Evolutionary conservation across 2,797 vertebrate species (phyloP).

Genomic region (Anguilla marmorata): DNA sequence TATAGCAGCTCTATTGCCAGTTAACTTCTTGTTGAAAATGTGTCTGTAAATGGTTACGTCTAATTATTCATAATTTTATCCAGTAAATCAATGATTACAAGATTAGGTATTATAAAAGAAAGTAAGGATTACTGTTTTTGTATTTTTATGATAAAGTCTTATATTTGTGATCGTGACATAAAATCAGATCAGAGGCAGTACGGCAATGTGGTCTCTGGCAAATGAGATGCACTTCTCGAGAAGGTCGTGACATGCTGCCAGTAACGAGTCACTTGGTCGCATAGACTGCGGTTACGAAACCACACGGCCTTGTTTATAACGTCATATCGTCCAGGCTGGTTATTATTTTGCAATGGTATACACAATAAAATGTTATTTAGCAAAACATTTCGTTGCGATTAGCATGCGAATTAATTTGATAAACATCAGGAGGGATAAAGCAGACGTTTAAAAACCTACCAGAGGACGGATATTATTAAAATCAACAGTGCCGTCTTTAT

Average conservation of each 20-base stretch:
- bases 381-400: not conserved
- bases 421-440: not conserved
- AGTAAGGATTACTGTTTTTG: not conserved
- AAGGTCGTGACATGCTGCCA: conserved; percentile 15
- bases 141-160: not conserved
- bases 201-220: not conserved
- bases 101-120: not conserved
- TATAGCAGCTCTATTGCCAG: not conserved
- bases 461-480: not conserved
- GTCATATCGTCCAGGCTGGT: not conserved
- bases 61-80: not conserved
- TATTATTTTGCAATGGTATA: not conserved
- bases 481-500: not conserved
- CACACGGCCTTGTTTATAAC: not conserved
- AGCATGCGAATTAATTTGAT: not conserved
- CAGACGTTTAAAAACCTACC: not conserved
- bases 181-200: not conserved
- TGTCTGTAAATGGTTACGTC: not conserved
- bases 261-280: not conserved
- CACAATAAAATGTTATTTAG: not conserved
- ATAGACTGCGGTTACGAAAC: not conserved
- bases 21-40: not conserved
- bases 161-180: not conserved
- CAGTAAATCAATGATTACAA: not conserved
- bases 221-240: not conserved